Base-by-base conservation (phyloP, 2,888 invertebrate genomes). In the Hemaris fuciformis region DNA sequence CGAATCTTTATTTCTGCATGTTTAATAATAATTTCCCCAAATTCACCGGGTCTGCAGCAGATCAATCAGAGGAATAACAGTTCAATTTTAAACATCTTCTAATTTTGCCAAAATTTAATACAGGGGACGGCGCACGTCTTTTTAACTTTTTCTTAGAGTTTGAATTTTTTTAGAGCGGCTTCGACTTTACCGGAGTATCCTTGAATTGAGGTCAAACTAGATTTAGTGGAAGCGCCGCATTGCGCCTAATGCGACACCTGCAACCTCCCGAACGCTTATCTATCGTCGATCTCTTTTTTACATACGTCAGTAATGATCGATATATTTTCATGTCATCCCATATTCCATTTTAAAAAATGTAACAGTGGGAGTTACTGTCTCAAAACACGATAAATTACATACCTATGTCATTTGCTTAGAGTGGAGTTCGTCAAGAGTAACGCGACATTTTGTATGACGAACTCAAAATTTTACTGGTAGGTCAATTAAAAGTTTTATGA, bases 181-280 rank as follows among this genome's bases (percentile, higher is more conserved):
- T 70, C 23, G 25, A 60, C 22, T 53, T 31, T 48, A 18, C 48
- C 22, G 38, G 38, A 25, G 72, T 76, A 77, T 69, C 82, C 83
- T 67, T 85, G 85, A 81, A 87, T 81, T 81, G 88, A 85, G 88
- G 86, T 85, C 87, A 84, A 73, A 77, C 74, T 79, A 81, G 79
- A 84, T 80, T 81, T 79, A 77, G 83, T 79, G 68, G 77, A 74
- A 74, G 80, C 81, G 76, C 87, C 88, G 91, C 91, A 91, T 77
- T 91, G 91, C 91, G 91, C 85, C 76, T 80, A 73, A 71, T 88
- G 88, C 89, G 87, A 82, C 86, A 84, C 80, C 83, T 86, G 87
- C 89, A 86, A 73, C 66, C 75, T 79, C 59, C 56, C 57, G 18
- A 41, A 20, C 45, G 23, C 13, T 34, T 46, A 60, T 46, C 46